These are phyloP conservation scores for Nyctereutes procyonoides DNA, from an alignment of 2,113 vertebrate genomes.

Conservation along the genomic window DNA sequence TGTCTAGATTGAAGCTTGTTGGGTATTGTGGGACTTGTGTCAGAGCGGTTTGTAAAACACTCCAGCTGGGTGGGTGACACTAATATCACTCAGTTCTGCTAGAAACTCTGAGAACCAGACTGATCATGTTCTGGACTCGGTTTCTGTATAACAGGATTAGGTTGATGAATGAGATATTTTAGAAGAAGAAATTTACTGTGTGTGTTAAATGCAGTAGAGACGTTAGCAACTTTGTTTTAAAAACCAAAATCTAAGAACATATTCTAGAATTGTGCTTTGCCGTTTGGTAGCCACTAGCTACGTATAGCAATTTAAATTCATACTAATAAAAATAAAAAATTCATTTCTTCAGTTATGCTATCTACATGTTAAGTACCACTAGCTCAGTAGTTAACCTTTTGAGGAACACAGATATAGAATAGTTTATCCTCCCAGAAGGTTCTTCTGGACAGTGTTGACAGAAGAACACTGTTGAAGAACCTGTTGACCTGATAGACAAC, in stretches of 20 bases:
- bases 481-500: not conserved
- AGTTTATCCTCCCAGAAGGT: not conserved
- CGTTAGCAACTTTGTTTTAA: constrained; percentile 29
- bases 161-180: constrained; percentile 26
- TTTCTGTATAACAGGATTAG: not conserved
- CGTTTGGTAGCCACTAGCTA: not conserved
- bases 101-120: not conserved
- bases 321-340: constrained; percentile 22
- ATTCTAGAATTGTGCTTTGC: constrained; percentile 13
- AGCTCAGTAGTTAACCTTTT: not conserved
- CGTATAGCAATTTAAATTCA: constrained; percentile 35
- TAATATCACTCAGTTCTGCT: not conserved
- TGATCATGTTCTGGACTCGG: not conserved
- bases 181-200: not conserved
- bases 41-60: constrained; percentile 38
- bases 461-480: too few species aligned
- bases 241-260: constrained; percentile 11
- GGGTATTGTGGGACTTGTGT: not conserved
- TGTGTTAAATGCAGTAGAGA: constrained; percentile 13
- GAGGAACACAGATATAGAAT: not conserved
- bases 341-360: not conserved
- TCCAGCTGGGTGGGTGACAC: not conserved
- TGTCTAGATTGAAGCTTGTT: not conserved
- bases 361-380: not conserved
- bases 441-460: not conserved